A percentile compares a stretch with the other conserved stretches of the same genome.
phyloP scores from a whole-genome alignment of 2,888 invertebrate species.

The Pristionchus maxplancki region DNA sequence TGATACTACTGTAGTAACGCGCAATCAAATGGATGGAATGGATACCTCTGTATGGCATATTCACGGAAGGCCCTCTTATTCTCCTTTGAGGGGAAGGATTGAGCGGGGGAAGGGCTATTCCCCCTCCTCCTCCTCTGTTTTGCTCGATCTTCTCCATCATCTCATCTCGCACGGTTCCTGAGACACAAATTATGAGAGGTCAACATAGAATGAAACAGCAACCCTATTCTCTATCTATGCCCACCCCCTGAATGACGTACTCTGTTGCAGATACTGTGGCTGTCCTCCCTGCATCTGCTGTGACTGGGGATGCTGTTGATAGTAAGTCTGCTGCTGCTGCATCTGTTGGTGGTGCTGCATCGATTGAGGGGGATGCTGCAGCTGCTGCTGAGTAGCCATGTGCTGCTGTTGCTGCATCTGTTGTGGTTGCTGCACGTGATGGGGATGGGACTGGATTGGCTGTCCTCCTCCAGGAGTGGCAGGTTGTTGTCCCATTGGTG shows the following conservation, averaged over 20 bases:
- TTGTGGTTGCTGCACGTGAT: background rate
- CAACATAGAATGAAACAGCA: background rate
- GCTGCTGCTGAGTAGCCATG: constrained; percentile 2
- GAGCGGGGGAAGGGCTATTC: background rate
- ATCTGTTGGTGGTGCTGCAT: background rate
- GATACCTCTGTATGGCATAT: constrained; percentile 13
- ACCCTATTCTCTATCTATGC: too few species aligned
- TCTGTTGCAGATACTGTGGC: background rate
- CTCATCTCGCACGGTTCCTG: constrained; percentile 14
- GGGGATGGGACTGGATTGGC: background rate
- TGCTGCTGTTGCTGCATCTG: background rate
- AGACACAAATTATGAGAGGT: background rate
- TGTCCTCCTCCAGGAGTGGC: background rate
- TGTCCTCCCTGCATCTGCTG: constrained; percentile 22
- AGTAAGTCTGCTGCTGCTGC: background rate
- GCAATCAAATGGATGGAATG: background rate
- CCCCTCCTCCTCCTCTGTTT: background rate
- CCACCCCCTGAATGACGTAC: background rate
- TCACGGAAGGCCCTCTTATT: background rate
- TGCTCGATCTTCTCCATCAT: background rate
- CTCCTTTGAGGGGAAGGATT: constrained; percentile 7
- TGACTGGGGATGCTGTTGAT: background rate
- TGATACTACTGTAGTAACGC: background rate
- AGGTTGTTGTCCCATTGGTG: background rate
- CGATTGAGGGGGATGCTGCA: background rate